Conservation (phyloP, 2,888 invertebrate species). For the Pycnomerus fuliginosus region DNA sequence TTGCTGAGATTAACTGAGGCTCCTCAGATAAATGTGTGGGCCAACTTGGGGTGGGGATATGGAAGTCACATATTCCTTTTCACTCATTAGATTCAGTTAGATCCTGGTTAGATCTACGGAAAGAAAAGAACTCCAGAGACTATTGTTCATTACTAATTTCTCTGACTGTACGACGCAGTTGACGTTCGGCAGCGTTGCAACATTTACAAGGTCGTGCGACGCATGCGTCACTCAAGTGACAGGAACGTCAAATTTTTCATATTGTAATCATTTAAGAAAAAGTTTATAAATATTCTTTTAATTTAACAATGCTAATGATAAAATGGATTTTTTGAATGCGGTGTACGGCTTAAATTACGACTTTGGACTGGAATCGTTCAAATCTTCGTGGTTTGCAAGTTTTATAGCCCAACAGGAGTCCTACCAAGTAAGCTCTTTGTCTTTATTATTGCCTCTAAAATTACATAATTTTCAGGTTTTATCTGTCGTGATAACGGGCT, state of each 20-base stretch:
- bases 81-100: too few species aligned
- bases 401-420: conserved; percentile 36
- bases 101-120: too few species aligned
- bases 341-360: conserved; percentile 45
- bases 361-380: conserved; percentile 43
- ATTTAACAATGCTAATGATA: conserved; percentile 21
- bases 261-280: too few species aligned
- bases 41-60: too few species aligned
- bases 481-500: conserved; percentile 31
- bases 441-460: neutral
- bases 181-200: too few species aligned
- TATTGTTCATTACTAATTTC: too few species aligned
- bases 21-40: too few species aligned
- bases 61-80: too few species aligned
- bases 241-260: neutral
- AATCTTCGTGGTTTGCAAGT: conserved; percentile 42
- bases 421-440: conserved; percentile 36
- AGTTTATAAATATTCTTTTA: neutral
- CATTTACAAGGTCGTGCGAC: neutral
- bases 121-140: too few species aligned
- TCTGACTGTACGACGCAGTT: too few species aligned
- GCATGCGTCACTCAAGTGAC: neutral
- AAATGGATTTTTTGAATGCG: conserved; percentile 51
- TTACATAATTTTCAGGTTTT: conserved; percentile 29
- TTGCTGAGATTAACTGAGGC: too few species aligned